Base-by-base conservation (phyloP, 2,797 vertebrate species). In the Enteromius paludinosus region DNA sequence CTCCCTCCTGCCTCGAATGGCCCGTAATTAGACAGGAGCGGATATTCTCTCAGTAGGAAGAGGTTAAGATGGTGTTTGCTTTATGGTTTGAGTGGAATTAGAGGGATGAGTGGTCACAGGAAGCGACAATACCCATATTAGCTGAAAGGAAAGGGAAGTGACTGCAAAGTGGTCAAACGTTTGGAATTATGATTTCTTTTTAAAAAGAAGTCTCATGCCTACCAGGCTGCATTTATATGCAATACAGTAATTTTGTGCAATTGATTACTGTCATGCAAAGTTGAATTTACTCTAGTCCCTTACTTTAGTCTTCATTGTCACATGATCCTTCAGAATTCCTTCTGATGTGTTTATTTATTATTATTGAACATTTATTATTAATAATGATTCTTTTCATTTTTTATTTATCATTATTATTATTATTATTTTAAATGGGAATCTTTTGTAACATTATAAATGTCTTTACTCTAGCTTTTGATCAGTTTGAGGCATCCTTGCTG, bases 61-160 rank as follows among this genome's bases (percentile, higher is more conserved):
- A 75, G 69, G 79, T 79, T 69, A 79, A 41, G n/a, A 52, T 83
- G 75, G 35, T 85, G 80, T 83, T 85, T 86, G 70, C 78, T 71
- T 84, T 75, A 71, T 30, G 52, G 83, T 59, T 79, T 81, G 75
- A 18, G 35, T 59, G 79, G 74, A 72, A 78, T 71, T 54, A 74
- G 52, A 65, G 78, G 73, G 78, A 43, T 77, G 49, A 75, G 41
- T 8, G 35, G 35, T 47, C 62, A 65, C 33, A 62, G 28, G 25
- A 62, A 73, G 64, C 78, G 23, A 65, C 41, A 72, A 38, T 38
- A 73, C 41, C 75, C 75, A 82, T 79, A 84, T 81, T 78, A 52
- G 30, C 38, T 23, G 38, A 84, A 69, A 79, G 35, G 20, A 54
- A 54, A 61, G 12, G 33, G 43, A 49, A 68, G 35, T 33, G 41